Conservation (phyloP, 2,888 invertebrate species). For the Caradrina kadenii region DNA sequence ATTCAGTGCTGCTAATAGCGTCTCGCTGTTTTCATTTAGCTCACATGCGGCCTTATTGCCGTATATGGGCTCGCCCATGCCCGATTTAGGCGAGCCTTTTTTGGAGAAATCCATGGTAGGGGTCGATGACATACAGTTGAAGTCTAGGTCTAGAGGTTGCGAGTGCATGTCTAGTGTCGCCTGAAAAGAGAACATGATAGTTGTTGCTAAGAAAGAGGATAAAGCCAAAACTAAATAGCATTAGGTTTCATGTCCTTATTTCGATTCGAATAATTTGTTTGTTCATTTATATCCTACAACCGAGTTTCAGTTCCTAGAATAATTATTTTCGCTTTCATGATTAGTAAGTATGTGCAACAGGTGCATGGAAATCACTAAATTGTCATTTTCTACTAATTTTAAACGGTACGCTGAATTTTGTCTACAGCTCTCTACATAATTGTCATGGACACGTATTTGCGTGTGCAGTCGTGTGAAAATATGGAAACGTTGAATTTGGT, state of each 20-base stretch:
- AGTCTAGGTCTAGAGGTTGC: conserved; percentile 87
- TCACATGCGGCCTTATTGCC: conserved; percentile 88
- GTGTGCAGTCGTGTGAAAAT: conserved; percentile 55
- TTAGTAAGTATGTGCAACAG: background rate
- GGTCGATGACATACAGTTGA: conserved; percentile 87
- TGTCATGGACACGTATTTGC: conserved; percentile 37
- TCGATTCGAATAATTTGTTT: background rate
- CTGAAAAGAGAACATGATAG: conserved; percentile 64
- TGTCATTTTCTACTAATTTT: conserved; percentile 34
- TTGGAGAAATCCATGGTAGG: conserved; percentile 86
- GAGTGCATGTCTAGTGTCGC: conserved; percentile 85
- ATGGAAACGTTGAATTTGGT: conserved; percentile 39
- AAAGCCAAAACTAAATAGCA: background rate
- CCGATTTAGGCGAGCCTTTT: conserved; percentile 85
- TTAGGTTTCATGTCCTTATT: background rate
- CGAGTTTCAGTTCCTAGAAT: background rate
- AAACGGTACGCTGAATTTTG: conserved; percentile 32
- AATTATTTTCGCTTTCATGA: conserved; percentile 1
- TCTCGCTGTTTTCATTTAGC: conserved; percentile 83
- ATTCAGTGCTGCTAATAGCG: conserved; percentile 82
- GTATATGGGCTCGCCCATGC: conserved; percentile 85
- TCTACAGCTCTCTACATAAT: conserved; percentile 46
- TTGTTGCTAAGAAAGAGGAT: conserved; percentile 9
- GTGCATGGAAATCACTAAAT: conserved; percentile 18
- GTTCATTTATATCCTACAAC: background rate